A percentile compares a stretch with the other conserved stretches of the same genome.
Evolutionary conservation across 2,888 invertebrate genomes (phyloP).

Genomic region (Athripsodes cinereus): DNA sequence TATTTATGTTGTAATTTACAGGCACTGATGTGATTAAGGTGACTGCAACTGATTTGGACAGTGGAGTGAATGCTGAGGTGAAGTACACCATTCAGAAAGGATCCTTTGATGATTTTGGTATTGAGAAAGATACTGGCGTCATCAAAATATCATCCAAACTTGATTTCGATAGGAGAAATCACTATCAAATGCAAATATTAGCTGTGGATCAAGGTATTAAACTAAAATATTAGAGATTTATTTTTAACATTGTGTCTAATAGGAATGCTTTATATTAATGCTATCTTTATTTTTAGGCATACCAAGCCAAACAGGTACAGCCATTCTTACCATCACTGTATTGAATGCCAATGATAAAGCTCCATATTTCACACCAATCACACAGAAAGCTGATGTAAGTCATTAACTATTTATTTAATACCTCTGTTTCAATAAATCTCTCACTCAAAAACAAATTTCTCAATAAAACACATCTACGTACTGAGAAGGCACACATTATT

Average conservation of each 20-base stretch:
- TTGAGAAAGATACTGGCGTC: slow-evolving; percentile 72
- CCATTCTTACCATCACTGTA: slow-evolving; percentile 71
- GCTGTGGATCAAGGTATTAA: slow-evolving; percentile 68
- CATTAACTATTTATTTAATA: too few relatives aligned
- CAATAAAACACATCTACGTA: too few relatives aligned
- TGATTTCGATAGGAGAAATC: slow-evolving; percentile 75
- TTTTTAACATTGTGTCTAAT: background rate
- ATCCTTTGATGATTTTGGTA: slow-evolving; percentile 73
- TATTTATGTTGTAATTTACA: too few relatives aligned
- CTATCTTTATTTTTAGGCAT: slow-evolving; percentile 47
- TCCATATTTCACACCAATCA: slow-evolving; percentile 73
- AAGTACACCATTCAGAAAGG: slow-evolving; percentile 79
- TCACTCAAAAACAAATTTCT: too few relatives aligned
- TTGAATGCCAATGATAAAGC: slow-evolving; percentile 84
- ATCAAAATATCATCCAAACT: slow-evolving; percentile 71
- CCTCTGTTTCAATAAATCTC: too few relatives aligned
- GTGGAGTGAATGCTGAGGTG: slow-evolving; percentile 78
- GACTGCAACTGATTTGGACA: slow-evolving; percentile 76
- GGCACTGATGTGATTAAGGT: slow-evolving; percentile 71
- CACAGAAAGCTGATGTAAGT: slow-evolving; percentile 69
- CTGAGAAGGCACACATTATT: too few relatives aligned
- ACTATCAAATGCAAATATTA: slow-evolving; percentile 73
- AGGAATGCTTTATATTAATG: background rate
- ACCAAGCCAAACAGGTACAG: slow-evolving; percentile 75
- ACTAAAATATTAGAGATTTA: background rate